phyloP scores from a whole-genome alignment of 2,888 invertebrate species.

The Cartodere bifasciata region DNA sequence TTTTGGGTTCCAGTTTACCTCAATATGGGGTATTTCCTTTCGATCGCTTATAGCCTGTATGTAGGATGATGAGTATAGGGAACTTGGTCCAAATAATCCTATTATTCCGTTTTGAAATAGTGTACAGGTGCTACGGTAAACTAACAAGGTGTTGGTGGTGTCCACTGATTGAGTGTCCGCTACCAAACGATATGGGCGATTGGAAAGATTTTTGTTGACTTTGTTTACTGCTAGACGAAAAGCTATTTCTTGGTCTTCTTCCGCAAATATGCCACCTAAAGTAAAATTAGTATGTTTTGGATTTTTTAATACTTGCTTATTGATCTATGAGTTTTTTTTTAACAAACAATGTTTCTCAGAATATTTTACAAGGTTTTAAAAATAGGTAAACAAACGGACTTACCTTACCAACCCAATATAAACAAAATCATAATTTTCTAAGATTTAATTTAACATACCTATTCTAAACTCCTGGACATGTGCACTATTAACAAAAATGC shows the following conservation, averaged over 20 bases:
- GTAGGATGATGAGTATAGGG: conserved; percentile 13
- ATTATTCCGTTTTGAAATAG: conserved; percentile 13
- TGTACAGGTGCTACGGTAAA: conserved; percentile 14
- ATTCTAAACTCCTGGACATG: too few species aligned
- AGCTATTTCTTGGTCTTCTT: conserved; percentile 17
- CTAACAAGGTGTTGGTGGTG: conserved; percentile 16
- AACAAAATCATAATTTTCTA: too few species aligned
- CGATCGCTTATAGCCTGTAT: conserved; percentile 13
- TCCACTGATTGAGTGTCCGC: conserved; percentile 14
- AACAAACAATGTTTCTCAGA: too few species aligned
- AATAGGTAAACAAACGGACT: too few species aligned
- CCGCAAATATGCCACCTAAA: too few species aligned
- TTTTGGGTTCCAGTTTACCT: conserved; percentile 18
- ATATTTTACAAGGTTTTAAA: too few species aligned
- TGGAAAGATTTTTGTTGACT: conserved; percentile 15
- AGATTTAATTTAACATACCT: too few species aligned
- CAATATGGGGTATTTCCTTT: conserved; percentile 23
- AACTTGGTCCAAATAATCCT: conserved; percentile 16
- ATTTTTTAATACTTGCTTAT: too few species aligned
- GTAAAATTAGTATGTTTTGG: too few species aligned
- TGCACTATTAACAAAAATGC: too few species aligned
- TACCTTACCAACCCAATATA: too few species aligned
- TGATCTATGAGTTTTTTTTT: too few species aligned
- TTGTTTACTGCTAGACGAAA: conserved; percentile 18
- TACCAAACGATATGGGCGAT: conserved; percentile 15